Conservation (phyloP, 2,888 invertebrate species). For the Mechanitis mazaeus region DNA sequence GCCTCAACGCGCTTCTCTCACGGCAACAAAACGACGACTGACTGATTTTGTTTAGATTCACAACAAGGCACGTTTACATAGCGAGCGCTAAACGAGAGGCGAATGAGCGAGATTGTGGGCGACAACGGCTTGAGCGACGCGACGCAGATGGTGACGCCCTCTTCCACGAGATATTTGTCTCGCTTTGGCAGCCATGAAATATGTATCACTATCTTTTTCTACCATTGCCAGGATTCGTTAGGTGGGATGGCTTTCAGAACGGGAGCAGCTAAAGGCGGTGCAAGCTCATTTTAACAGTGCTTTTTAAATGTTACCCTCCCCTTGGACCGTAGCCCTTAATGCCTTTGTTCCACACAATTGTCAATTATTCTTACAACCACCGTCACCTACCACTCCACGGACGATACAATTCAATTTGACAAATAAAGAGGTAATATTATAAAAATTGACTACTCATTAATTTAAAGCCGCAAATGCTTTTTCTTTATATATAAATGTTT, state of each 20-base stretch:
- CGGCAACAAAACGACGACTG: conserved; percentile 79
- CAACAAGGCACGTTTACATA: conserved; percentile 90
- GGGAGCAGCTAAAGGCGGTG: conserved; percentile 39
- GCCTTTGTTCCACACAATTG: conserved; percentile 49
- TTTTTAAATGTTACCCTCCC: conserved; percentile 43
- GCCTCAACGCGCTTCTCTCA: conserved; percentile 60
- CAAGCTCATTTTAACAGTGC: conserved; percentile 35
- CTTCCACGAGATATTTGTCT: conserved; percentile 24
- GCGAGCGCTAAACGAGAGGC: conserved; percentile 74
- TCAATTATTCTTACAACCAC: conserved; percentile 36
- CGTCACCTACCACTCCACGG: conserved; percentile 25
- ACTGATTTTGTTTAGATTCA: conserved; percentile 87
- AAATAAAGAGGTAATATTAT: conserved; percentile 9
- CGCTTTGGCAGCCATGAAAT: conserved; percentile 19
- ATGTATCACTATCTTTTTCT: conserved; percentile 28
- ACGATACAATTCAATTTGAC: conserved; percentile 10
- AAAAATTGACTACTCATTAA: not conserved
- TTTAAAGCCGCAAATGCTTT: not conserved
- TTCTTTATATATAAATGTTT: not conserved
- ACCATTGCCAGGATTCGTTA: conserved; percentile 17
- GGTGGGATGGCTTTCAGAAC: conserved; percentile 40
- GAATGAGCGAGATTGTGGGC: conserved; percentile 68
- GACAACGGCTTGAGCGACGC: conserved; percentile 39
- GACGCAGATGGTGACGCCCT: conserved; percentile 46
- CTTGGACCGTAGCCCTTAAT: conserved; percentile 45